A percentile compares a stretch with the other conserved stretches of the same genome.
Evolutionary conservation across 2,797 vertebrate genomes (phyloP).

Genomic region (Saxicola maurus): DNA sequence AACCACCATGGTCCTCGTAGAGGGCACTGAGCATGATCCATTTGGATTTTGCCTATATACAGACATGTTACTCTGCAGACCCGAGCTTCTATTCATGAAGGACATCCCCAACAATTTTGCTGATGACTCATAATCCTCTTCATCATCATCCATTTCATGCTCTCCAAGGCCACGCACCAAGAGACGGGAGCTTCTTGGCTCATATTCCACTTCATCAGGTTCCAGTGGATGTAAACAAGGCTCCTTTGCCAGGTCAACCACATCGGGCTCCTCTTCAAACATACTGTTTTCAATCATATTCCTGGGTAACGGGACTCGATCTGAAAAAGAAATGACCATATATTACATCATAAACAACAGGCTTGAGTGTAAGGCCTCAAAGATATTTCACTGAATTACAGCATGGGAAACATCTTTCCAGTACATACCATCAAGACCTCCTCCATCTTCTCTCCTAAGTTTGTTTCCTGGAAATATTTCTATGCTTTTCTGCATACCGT

Average conservation of each 20-base stretch:
- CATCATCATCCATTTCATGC: slow-evolving; percentile 92
- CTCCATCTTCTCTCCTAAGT: neutral
- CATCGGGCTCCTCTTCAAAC: slow-evolving; percentile 97
- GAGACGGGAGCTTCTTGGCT: slow-evolving; percentile 88
- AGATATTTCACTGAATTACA: neutral
- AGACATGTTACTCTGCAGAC: slow-evolving; percentile 72
- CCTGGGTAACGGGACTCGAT: slow-evolving; percentile 84
- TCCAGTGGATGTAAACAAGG: slow-evolving; percentile 87
- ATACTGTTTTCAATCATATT: slow-evolving; percentile 99
- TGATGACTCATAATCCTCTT: slow-evolving; percentile 95
- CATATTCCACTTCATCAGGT: slow-evolving; percentile 88
- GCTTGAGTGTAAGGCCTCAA: neutral
- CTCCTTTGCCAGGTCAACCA: slow-evolving; percentile 93
- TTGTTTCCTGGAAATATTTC: neutral
- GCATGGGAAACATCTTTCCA: neutral
- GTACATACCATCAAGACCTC: neutral
- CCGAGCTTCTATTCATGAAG: slow-evolving; percentile 94
- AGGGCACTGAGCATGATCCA: slow-evolving; percentile 80
- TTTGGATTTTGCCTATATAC: slow-evolving; percentile 80
- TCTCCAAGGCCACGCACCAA: slow-evolving; percentile 92
- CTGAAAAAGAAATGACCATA: slow-evolving; percentile 66
- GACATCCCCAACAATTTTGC: slow-evolving; percentile 95
- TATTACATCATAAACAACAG: neutral
- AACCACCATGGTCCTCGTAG: slow-evolving; percentile 77
- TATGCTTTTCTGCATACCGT: neutral